Evolutionary conservation across 2,113 vertebrate genomes (phyloP).

Genomic region (Hemicordylus capensis): DNA sequence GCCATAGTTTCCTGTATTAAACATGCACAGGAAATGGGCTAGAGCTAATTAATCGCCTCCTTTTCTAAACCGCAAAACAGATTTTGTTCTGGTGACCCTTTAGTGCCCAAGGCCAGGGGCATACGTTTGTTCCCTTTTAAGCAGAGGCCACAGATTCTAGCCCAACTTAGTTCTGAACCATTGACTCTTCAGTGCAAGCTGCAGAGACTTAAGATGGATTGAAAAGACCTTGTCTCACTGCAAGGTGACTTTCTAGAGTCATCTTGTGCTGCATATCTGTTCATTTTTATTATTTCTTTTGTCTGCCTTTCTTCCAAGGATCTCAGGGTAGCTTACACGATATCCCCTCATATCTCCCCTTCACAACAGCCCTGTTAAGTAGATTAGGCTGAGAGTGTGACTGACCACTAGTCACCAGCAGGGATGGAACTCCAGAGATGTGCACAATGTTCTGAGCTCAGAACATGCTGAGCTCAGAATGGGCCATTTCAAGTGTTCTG

Average conservation of each 20-base stretch:
- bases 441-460: too few relatives aligned
- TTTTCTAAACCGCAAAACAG: slow-evolving; percentile 5
- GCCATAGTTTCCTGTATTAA: not conserved
- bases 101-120: not conserved
- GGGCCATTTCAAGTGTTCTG: too few relatives aligned
- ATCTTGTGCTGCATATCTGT: not conserved
- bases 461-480: too few relatives aligned
- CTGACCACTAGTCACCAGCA: not conserved
- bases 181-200: not conserved
- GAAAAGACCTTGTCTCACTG: not conserved
- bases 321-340: not conserved
- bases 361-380: not conserved
- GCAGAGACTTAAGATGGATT: not conserved
- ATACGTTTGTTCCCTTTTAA: not conserved
- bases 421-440: too few relatives aligned
- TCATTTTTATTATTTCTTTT: not conserved
- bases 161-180: not conserved
- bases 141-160: not conserved
- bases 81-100: not conserved
- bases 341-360: not conserved
- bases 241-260: not conserved
- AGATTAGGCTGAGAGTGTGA: not conserved
- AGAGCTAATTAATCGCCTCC: not conserved
- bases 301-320: not conserved
- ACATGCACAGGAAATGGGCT: not conserved